Conservation (phyloP, 2,797 vertebrate species). For the Mus caroli region DNA sequence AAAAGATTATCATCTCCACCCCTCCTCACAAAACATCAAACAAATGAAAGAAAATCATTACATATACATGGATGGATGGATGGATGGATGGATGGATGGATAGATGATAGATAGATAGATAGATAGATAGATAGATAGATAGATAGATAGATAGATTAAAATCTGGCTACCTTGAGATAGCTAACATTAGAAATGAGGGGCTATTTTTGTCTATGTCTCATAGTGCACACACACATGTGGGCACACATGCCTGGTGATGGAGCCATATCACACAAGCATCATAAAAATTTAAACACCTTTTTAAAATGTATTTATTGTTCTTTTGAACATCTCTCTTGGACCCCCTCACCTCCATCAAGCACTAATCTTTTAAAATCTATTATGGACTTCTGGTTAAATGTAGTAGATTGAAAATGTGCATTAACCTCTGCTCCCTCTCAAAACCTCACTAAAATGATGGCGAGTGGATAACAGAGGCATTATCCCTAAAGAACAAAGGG, state of each 20-base stretch:
- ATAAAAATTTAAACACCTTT: conserved; percentile 41
- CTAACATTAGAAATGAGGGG: background rate
- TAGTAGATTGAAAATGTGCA: conserved; percentile 48
- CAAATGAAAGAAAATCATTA: background rate
- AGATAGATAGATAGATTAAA: background rate
- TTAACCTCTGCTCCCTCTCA: conserved; percentile 63
- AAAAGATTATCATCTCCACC: background rate
- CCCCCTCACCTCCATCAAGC: background rate
- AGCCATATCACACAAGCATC: background rate
- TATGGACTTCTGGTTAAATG: conserved; percentile 51
- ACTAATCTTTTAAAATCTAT: conserved; percentile 62
- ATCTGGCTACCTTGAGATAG: background rate
- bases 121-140: no score
- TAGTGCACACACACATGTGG: background rate
- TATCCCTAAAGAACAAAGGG: conserved; percentile 60
- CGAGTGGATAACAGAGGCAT: conserved; percentile 68
- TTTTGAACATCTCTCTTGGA: conserved; percentile 11
- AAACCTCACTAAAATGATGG: conserved; percentile 60
- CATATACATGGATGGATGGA: background rate
- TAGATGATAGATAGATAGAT: no score
- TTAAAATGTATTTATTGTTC: conserved; percentile 37
- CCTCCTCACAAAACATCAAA: background rate
- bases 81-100: no score
- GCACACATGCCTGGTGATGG: background rate
- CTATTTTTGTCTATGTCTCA: background rate